Percentiles rank a stretch among this genome's conserved stretches.
Conservation (phyloP, 2,888 invertebrate genomes). For the Zelleria hepariella region DNA sequence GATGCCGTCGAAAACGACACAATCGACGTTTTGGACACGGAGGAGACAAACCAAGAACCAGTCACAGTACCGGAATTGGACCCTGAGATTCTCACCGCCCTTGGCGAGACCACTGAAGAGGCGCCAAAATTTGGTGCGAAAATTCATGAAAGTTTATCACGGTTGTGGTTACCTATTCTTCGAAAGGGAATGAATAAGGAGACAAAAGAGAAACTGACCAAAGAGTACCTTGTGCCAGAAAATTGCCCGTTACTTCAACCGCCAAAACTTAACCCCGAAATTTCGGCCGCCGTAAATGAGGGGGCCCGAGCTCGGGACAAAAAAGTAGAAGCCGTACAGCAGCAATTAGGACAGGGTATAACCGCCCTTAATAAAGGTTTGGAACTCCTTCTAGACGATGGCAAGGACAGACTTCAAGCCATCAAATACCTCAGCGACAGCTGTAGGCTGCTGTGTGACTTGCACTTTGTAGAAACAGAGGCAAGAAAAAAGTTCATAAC, state of each 20-base stretch:
- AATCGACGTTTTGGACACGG: background rate
- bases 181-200: conserved; percentile 11
- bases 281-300: conserved; percentile 12
- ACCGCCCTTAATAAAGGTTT: conserved; percentile 13
- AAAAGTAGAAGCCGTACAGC: conserved; percentile 5
- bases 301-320: conserved; percentile 11
- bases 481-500: conserved; percentile 14
- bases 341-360: conserved; percentile 12
- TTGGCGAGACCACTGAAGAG: too few relatives aligned
- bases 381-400: conserved; percentile 7
- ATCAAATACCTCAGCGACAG: conserved; percentile 14
- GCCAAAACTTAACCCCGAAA: conserved; percentile 15
- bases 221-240: conserved; percentile 4
- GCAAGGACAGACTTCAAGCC: conserved; percentile 14
- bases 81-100: conserved; percentile 5
- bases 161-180: conserved; percentile 7
- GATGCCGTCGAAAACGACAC: background rate
- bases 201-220: conserved; percentile 7
- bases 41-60: background rate
- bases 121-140: conserved; percentile 6
- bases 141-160: conserved; percentile 7
- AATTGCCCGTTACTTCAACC: conserved; percentile 16
- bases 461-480: conserved; percentile 10
- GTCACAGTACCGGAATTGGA: background rate
- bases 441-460: conserved; percentile 13